Evolutionary conservation across 2,888 invertebrate genomes (phyloP).

Genomic region (Parnassius mnemosyne): DNA sequence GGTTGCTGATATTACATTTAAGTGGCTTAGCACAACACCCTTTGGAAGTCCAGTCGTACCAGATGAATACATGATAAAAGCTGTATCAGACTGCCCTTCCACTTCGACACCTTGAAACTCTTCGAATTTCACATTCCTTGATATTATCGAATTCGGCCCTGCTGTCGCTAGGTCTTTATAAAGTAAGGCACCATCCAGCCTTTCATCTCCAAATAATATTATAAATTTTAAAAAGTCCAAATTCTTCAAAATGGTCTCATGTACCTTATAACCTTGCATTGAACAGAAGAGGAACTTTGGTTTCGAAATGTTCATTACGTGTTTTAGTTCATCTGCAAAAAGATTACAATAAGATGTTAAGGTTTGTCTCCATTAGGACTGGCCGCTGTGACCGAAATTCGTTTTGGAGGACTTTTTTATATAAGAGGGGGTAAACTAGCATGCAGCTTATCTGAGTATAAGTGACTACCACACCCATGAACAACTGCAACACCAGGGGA

Average conservation of each 20-base stretch:
- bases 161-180: conserved; percentile 29
- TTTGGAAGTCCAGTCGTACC: conserved; percentile 45
- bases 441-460: too few relatives aligned
- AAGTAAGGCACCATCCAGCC: conserved; percentile 16
- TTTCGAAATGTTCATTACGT: conserved; percentile 32
- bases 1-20: conserved; percentile 26
- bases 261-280: conserved; percentile 24
- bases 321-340: conserved; percentile 35
- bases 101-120: conserved; percentile 35
- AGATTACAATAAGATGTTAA: too few relatives aligned
- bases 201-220: conserved; percentile 32
- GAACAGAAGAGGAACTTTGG: conserved; percentile 33
- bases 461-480: too few relatives aligned
- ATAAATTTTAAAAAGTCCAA: conserved; percentile 30
- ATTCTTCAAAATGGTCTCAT: conserved; percentile 23
- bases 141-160: conserved; percentile 1
- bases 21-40: conserved; percentile 42
- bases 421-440: too few relatives aligned
- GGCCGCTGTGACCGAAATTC: too few relatives aligned
- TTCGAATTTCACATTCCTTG: conserved; percentile 21
- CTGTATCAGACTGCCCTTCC: conserved; percentile 32
- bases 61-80: conserved; percentile 41
- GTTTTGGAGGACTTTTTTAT: too few relatives aligned
- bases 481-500: too few relatives aligned
- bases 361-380: too few relatives aligned